Conservation (phyloP, 2,888 invertebrate genomes). For the Latrodectus elegans region DNA sequence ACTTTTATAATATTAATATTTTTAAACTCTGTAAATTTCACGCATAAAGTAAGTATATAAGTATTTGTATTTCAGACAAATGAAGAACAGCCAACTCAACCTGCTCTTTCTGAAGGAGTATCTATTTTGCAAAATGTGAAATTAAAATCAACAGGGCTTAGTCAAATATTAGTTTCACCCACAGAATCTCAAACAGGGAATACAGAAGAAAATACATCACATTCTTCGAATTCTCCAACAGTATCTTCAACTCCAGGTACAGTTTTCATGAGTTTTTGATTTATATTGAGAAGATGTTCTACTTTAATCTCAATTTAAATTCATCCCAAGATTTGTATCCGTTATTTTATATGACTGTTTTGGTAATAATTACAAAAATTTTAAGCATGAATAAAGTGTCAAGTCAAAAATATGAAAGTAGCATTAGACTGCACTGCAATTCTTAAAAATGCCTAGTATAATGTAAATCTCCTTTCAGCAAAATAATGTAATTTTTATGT, state of each 20-base stretch:
- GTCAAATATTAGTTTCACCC: conserved; percentile 60
- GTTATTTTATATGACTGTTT: not conserved
- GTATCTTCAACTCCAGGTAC: conserved; percentile 62
- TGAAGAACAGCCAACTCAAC: conserved; percentile 47
- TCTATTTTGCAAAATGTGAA: conserved; percentile 57
- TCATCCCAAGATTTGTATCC: no score
- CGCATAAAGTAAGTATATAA: not conserved
- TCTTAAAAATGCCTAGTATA: no score
- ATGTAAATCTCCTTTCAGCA: no score
- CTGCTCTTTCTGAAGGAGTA: conserved; percentile 29
- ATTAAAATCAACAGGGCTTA: conserved; percentile 58
- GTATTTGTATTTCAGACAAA: conserved; percentile 11
- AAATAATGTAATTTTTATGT: no score
- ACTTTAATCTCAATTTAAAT: not conserved
- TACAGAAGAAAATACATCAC: conserved; percentile 17
- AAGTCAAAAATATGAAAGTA: not conserved
- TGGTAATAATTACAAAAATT: not conserved
- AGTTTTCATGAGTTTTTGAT: not conserved
- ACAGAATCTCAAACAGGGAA: conserved; percentile 19
- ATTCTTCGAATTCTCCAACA: conserved; percentile 42
- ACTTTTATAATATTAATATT: not conserved
- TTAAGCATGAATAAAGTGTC: not conserved
- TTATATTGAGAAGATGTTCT: not conserved
- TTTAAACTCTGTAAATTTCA: not conserved
- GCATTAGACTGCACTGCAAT: not conserved